phyloP scores from a whole-genome alignment of 2,797 vertebrate genomes.

The Tadarida brasiliensis region DNA sequence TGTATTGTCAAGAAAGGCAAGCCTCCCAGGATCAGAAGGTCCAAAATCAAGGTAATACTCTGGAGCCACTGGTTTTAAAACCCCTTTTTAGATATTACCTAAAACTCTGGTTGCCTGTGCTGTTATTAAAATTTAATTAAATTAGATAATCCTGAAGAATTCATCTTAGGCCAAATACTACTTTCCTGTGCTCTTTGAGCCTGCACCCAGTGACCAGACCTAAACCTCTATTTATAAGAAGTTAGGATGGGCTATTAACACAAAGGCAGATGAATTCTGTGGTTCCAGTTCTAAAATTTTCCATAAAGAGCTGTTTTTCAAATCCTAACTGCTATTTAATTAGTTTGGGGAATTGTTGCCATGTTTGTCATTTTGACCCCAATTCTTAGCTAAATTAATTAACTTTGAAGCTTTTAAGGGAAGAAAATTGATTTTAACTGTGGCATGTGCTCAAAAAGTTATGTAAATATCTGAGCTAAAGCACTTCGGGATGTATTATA shows the following conservation, averaged over 20 bases:
- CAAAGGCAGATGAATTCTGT: not conserved
- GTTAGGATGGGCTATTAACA: not conserved
- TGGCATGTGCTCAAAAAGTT: not conserved
- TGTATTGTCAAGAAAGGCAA: not conserved
- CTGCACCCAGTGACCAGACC: not conserved
- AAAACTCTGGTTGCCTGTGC: not conserved
- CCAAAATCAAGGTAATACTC: not conserved
- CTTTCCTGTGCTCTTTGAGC: not conserved
- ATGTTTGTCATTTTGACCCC: constrained; percentile 39
- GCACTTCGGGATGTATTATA: not conserved
- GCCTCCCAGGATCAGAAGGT: not conserved
- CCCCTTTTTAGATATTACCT: not conserved
- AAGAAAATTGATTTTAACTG: constrained; percentile 45
- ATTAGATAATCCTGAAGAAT: not conserved
- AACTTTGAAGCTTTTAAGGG: constrained; percentile 60
- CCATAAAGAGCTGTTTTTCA: constrained; percentile 30
- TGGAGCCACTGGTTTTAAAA: not conserved
- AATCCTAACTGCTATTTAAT: not conserved
- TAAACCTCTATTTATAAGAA: not conserved
- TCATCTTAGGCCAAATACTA: not conserved
- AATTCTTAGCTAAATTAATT: constrained; percentile 45
- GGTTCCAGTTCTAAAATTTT: not conserved
- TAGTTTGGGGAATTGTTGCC: constrained; percentile 18
- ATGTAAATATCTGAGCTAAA: not conserved
- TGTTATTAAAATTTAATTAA: not conserved